Evolutionary conservation across 2,797 vertebrate species (phyloP).

Genomic region (Sebastiscus albofasciatus): DNA sequence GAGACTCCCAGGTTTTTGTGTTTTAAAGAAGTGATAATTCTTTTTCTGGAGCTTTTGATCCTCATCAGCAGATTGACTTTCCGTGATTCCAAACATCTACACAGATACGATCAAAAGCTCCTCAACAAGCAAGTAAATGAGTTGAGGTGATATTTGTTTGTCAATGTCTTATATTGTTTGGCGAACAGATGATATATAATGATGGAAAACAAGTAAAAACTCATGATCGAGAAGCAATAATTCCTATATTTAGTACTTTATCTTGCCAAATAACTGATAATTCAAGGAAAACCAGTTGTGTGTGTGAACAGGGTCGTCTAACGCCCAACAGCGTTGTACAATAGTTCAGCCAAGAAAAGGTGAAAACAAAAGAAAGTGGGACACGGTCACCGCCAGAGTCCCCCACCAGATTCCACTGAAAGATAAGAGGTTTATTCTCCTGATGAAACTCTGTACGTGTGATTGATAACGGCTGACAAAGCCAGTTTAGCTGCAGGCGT

Average conservation of each 20-base stretch:
- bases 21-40: neutral
- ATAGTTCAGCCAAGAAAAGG: neutral
- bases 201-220: neutral
- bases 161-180: no score
- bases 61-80: neutral
- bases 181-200: neutral
- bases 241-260: neutral
- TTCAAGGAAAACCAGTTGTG: neutral
- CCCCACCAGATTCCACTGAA: neutral
- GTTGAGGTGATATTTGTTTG: neutral
- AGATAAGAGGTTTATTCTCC: slow-evolving; percentile 16
- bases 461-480: slow-evolving; percentile 27
- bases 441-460: neutral
- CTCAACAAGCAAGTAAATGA: neutral
- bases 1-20: neutral
- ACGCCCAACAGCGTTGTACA: neutral
- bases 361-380: neutral
- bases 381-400: neutral
- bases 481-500: slow-evolving; percentile 11
- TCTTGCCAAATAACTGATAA: neutral
- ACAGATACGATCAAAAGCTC: neutral
- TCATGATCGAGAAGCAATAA: neutral
- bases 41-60: neutral
- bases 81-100: neutral
- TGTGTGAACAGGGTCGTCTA: neutral